Base-by-base conservation (phyloP, 2,888 invertebrate species). In the Anagyrus pseudococci region DNA sequence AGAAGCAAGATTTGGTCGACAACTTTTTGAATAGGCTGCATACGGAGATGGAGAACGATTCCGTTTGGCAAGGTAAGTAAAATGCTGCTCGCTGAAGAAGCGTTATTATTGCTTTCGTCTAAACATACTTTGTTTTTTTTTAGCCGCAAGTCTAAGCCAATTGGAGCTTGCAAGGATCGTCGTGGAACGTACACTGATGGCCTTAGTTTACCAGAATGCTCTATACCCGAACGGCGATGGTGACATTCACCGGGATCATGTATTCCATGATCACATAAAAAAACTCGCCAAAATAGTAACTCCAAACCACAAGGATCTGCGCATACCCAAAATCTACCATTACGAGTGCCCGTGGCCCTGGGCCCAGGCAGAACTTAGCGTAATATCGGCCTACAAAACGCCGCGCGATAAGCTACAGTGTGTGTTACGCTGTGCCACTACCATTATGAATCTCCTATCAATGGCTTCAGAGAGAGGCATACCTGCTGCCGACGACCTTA, bases 181-280 rank as follows among this genome's bases (percentile, higher is more conserved):
- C 4, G 89, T 98, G 68, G 98, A 98, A 79, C 86, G 96, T 49
- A 89, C 91, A n/a, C 88, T 98, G 7, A 92, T 98, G 86, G 92
- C 93, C 54, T 86, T 92, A 26, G 91, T 98, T 58, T 98, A 98
- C 82, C 87, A 90, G 43, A 90, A 93, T 77, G 96, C 98, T 50
- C 86, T 99, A 81, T 97, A 96, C 83, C 98, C 98, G 6, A 98
- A 98, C 79, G 96, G 95, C 3, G 98, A 98, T 79, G 96, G 94
- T 0, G 98, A 99, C 82, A 86, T 94, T 67, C 89, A 92, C 23
- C 83, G 98, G 65, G 98, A 98, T 81, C 90, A 91, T 70, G 89
- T 97, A 65, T 84, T 97, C 54, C 89, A 89, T 72, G 92, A 95
- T 73, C 96, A 98, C 82, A 93, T 98, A 74, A 88, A 89, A 55